Evolutionary conservation across 37 sponge, comb jelly and placozoan genomes (phyloP).

Genomic region (Theonella swinhoei): DNA sequence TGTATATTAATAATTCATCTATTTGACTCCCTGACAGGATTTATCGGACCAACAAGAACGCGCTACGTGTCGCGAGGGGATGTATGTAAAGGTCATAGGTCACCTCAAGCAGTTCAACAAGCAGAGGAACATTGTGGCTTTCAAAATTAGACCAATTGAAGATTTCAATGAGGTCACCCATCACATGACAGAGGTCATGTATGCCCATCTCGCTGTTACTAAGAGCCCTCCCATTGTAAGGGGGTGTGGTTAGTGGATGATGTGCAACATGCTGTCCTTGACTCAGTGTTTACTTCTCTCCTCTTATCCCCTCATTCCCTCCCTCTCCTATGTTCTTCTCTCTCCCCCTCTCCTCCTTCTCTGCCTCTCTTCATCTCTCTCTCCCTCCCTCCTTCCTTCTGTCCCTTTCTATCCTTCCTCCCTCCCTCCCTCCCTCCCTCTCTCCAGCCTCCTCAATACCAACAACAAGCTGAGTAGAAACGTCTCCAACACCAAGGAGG

Average conservation of each 20-base stretch:
- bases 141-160: conserved; percentile 70
- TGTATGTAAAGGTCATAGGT: conserved; percentile 79
- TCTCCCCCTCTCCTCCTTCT: background rate
- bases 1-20: too few species aligned
- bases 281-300: too few species aligned
- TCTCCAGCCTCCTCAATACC: conserved; percentile 35
- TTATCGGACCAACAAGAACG: conserved; percentile 34
- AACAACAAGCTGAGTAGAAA: conserved; percentile 28
- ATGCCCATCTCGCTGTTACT: conserved; percentile 65
- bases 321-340: background rate
- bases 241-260: background rate
- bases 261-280: too few species aligned
- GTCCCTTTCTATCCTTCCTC: background rate
- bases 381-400: background rate
- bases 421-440: conserved; percentile 10
- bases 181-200: conserved; percentile 79
- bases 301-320: background rate
- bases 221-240: conserved; percentile 71
- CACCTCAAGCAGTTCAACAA: conserved; percentile 78
- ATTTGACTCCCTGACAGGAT: too few species aligned
- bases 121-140: conserved; percentile 71
- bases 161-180: conserved; percentile 87
- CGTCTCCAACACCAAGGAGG: too few species aligned
- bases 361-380: background rate
- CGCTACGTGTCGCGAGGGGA: conserved; percentile 67